A percentile compares a stretch with the other conserved stretches of the same genome.
These are phyloP conservation scores for Babylonia areolata DNA, from an alignment of 1,140 invertebrate genomes.

Conservation along the genomic window DNA sequence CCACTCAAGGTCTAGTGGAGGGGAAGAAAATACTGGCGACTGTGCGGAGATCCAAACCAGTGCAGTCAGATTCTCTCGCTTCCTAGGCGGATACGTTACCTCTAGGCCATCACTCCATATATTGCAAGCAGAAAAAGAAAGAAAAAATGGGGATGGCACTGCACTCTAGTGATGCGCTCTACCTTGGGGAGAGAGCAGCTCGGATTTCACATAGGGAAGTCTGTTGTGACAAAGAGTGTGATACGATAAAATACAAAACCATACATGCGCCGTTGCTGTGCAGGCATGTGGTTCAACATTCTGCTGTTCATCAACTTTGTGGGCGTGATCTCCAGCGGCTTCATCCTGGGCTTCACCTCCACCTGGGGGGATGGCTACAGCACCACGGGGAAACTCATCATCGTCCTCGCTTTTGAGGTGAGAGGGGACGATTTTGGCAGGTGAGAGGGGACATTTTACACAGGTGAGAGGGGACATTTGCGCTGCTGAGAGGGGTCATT, in stretches of 20 bases:
- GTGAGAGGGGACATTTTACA: background rate
- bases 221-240: background rate
- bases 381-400: slow-evolving; percentile 62
- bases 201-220: too few relatives aligned
- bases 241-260: background rate
- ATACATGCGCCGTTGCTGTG: too few relatives aligned
- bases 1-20: too few relatives aligned
- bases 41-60: too few relatives aligned
- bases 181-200: too few relatives aligned
- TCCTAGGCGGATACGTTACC: too few relatives aligned
- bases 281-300: slow-evolving; percentile 76
- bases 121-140: background rate
- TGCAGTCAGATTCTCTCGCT: too few relatives aligned
- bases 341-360: slow-evolving; percentile 77
- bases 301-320: slow-evolving; percentile 74
- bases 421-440: background rate
- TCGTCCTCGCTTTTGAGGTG: slow-evolving; percentile 76
- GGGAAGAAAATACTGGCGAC: too few relatives aligned
- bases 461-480: too few relatives aligned
- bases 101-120: too few relatives aligned
- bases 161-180: too few relatives aligned
- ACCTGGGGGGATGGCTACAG: slow-evolving; percentile 66
- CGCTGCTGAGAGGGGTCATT: background rate
- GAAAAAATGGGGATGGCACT: too few relatives aligned
- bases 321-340: slow-evolving; percentile 76